Percentiles rank a stretch among this genome's conserved stretches.
phyloP scores from a whole-genome alignment of 2,797 vertebrate genomes.

The Tapera naevia region DNA sequence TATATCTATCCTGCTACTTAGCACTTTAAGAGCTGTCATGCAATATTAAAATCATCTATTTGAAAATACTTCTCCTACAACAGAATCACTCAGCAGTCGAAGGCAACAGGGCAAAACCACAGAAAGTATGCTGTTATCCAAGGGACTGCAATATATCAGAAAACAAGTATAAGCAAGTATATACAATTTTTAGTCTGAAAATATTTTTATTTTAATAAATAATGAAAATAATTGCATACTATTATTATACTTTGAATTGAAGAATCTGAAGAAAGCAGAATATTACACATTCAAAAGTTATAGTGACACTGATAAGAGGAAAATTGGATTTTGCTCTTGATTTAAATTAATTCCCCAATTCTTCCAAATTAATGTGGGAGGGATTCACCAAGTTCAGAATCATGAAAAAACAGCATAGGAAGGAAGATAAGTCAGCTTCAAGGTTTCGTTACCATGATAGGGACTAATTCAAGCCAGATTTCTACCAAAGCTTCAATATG shows the following conservation, averaged over 20 bases:
- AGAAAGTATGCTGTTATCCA: neutral
- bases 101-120: neutral
- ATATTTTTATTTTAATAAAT: neutral
- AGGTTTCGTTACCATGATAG: neutral
- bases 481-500: neutral
- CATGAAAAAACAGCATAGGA: neutral
- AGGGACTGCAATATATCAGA: neutral
- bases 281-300: neutral
- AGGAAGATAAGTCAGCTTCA: neutral
- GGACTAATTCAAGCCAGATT: neutral
- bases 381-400: neutral
- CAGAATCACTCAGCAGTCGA: conserved; percentile 3
- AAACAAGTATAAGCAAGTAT: neutral
- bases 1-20: conserved; percentile 29
- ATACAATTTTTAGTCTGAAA: neutral
- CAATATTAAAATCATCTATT: conserved; percentile 49
- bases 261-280: neutral
- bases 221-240: neutral
- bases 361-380: neutral
- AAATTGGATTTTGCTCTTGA: neutral
- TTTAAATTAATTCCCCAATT: neutral
- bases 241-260: neutral
- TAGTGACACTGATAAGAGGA: neutral
- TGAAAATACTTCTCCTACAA: neutral
- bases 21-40: conserved; percentile 13